These are phyloP conservation scores for Leptodirus hochenwartii DNA, from an alignment of 2,888 invertebrate species.

Conservation along the genomic window DNA sequence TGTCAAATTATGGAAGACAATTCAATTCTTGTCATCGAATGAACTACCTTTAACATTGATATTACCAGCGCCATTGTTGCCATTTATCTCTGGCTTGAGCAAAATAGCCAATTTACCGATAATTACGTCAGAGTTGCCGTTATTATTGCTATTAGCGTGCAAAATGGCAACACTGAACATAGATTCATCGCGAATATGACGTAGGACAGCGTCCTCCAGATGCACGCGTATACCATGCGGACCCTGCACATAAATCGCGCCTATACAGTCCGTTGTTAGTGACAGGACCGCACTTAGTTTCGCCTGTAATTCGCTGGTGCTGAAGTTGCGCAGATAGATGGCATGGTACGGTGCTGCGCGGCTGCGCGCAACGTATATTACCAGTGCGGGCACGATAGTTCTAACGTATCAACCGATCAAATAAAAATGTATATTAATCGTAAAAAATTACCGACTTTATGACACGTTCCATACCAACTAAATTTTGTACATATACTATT, in stretches of 20 bases:
- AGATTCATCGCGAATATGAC: constrained; percentile 64
- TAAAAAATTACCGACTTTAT: not conserved
- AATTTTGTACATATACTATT: too few relatives aligned
- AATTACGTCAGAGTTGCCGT: too few relatives aligned
- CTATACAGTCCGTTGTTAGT: constrained; percentile 22
- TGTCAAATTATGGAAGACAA: too few relatives aligned
- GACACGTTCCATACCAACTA: too few relatives aligned
- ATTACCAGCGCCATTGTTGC: too few relatives aligned
- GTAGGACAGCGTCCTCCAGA: constrained; percentile 70
- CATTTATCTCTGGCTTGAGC: too few relatives aligned
- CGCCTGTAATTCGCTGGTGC: constrained; percentile 42
- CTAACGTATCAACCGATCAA: constrained; percentile 32
- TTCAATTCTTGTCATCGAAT: too few relatives aligned
- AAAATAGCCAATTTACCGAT: too few relatives aligned
- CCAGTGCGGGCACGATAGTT: constrained; percentile 55
- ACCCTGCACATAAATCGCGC: constrained; percentile 56
- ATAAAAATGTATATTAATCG: constrained; percentile 7
- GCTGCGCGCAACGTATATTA: constrained; percentile 60
- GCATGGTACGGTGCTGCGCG: constrained; percentile 46
- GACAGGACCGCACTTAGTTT: constrained; percentile 45
- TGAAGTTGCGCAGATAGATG: constrained; percentile 54
- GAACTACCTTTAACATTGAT: too few relatives aligned
- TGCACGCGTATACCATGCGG: constrained; percentile 71
- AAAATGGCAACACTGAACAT: constrained; percentile 30
- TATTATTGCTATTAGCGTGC: constrained; percentile 14